Evolutionary conservation across 1,140 invertebrate species (phyloP).

Genomic region (Diabrotica undecimpunctata): DNA sequence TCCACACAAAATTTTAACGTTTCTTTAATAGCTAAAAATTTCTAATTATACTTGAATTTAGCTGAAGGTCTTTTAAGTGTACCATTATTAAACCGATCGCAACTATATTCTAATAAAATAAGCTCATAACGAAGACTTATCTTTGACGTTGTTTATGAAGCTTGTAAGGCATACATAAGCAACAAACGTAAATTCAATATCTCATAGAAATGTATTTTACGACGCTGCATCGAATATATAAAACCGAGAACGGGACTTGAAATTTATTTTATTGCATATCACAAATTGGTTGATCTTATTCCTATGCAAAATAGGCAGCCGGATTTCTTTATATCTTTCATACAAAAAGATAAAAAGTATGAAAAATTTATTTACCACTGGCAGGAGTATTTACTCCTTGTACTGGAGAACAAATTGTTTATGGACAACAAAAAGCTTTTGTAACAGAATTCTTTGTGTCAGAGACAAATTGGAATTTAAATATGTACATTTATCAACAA

Average conservation of each 20-base stretch:
- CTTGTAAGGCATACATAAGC: slow-evolving; percentile 2
- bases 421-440: no score
- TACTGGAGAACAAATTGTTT: no score
- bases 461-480: no score
- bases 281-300: slow-evolving; percentile 20
- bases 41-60: no score
- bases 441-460: no score
- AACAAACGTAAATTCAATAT: slow-evolving; percentile 10
- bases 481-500: no score
- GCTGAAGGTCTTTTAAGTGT: no score
- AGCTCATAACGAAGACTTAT: background rate
- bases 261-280: slow-evolving; percentile 20
- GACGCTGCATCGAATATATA: slow-evolving; percentile 17
- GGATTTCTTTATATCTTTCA: slow-evolving; percentile 5
- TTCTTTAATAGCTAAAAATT: no score
- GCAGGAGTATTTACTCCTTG: no score
- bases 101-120: background rate
- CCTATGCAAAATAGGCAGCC: slow-evolving; percentile 14
- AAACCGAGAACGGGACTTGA: slow-evolving; percentile 6
- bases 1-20: no score
- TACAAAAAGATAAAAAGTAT: background rate
- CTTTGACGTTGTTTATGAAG: background rate
- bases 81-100: background rate
- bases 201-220: slow-evolving; percentile 14
- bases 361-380: no score